phyloP scores from a whole-genome alignment of 1,140 invertebrate genomes.

The Caerostris extrusa region DNA sequence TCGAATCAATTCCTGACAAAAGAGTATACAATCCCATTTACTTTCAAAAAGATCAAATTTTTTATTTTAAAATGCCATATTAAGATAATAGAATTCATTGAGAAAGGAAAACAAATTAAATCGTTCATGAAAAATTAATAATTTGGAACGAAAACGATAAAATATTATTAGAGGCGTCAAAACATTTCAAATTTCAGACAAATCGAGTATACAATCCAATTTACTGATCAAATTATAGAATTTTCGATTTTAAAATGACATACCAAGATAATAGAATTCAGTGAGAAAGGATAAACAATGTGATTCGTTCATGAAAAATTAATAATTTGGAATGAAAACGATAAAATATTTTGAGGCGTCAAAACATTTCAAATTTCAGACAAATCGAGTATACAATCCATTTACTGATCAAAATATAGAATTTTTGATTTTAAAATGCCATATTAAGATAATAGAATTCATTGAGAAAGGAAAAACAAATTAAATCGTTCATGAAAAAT shows the following conservation, averaged over 20 bases:
- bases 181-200: too few species aligned
- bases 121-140: background rate
- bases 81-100: too few species aligned
- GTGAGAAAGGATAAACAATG: too few species aligned
- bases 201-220: too few species aligned
- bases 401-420: background rate
- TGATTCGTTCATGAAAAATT: background rate
- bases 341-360: background rate
- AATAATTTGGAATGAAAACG: background rate
- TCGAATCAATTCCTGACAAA: background rate
- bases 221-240: too few species aligned
- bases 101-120: background rate
- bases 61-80: background rate
- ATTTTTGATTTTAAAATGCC: background rate
- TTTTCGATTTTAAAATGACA: too few species aligned
- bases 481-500: background rate
- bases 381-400: background rate
- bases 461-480: too few species aligned
- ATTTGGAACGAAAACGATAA: background rate
- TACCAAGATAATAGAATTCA: too few species aligned
- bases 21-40: background rate
- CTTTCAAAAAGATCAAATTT: background rate
- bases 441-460: too few species aligned
- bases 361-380: background rate
- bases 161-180: background rate